Evolutionary conservation across 2,888 invertebrate genomes (phyloP), one percentile per base, ranked within the genome.

Genomic region (Brachypalpus laphriformis): DNA sequence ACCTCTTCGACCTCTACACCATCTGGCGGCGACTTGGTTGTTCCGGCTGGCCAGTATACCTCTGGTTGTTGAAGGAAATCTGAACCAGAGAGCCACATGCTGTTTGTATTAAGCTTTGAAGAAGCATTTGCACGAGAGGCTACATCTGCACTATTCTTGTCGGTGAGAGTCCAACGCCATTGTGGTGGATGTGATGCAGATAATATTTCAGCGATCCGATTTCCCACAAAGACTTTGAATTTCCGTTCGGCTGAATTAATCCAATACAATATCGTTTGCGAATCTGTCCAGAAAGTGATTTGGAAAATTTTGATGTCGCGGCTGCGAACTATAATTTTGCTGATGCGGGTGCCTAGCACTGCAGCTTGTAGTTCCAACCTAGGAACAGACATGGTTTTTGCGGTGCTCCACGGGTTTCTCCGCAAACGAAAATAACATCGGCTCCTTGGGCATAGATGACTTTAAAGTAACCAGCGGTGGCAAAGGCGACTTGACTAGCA

Each of bases 131-230:
- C 31, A 42, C 87, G 87, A 7, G 87, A 88, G 14, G 87, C 87
- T 18, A 47, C 87, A 68, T 89, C 88, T n/a, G 89, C 88, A 3
- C 77, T 63, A 66, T 88, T 89, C 9, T 63, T 14, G 3, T 82
- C 81, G 0, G 88, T 81, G 7, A 88, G 86, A 3, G 86, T 74
- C 86, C 88, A 89, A n/a, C 75, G 70, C 88, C 88, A 89, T 22
- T 89, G 82, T 14, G 76, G 68, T 22, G 76, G 49, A 2, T 76
- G 11, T 6, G 86, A 61, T n/a, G 51, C 28, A 2, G 72, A 40
- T 2, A 77, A 80, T 14, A 88, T 88, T 59, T 89, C 88, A 0
- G 81, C 87, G 8, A 89, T 82, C 8, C 88, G 68, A 61, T 87
- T 85, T 0, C 87, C 86, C 2, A 88, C 88, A 37, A 87, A 89